Base-by-base conservation (phyloP, 2,113 vertebrate species). In the Bujurquina vittata region DNA sequence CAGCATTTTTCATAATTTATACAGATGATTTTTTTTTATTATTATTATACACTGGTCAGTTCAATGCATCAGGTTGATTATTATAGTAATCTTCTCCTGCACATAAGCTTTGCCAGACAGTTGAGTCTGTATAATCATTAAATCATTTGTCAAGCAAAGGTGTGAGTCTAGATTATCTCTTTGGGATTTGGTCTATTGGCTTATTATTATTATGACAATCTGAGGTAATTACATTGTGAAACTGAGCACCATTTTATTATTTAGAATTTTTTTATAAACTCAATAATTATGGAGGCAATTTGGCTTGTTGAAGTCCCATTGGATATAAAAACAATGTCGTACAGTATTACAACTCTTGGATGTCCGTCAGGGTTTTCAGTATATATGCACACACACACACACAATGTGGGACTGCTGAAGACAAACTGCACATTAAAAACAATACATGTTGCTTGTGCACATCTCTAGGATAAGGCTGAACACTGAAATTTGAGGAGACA, bases 21-120 rank as follows among this genome's bases (percentile, higher is more conserved):
- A 49, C 26, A 31, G 29, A 29, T 1, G 0, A 4, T 52, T 0
- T 52, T 72, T 52, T 72, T 3, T n/a, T 72, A 52, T 8, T 14
- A 46, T n/a, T n/a, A 4, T 43, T 26, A 26, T 26, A 26, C 26
- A 17, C 40, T 67, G 26, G 20, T 43, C 43, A 31, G 0, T 29
- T 52, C 1, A 0, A 17, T 49, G 40, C 15, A 69, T 43, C 22
- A 49, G 15, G 18, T 69, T 69, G 23, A 49, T 10, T 5, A 69
- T 69, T 52, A 20, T 43, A 49, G 26, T 56, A 56, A 56, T 22
- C 54, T 22, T 56, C 54, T n/a, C 20, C 11, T 26, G 26, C 20
- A 56, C 4, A 4, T 23, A 69, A 52, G 52, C 23, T 69, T 69
- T 20, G 10, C 63, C 18, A 40, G 22, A 29, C 49, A 43, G 43